These are phyloP conservation scores for Latrodectus hesperus DNA, from an alignment of 2,888 invertebrate species.

Conservation along the genomic window DNA sequence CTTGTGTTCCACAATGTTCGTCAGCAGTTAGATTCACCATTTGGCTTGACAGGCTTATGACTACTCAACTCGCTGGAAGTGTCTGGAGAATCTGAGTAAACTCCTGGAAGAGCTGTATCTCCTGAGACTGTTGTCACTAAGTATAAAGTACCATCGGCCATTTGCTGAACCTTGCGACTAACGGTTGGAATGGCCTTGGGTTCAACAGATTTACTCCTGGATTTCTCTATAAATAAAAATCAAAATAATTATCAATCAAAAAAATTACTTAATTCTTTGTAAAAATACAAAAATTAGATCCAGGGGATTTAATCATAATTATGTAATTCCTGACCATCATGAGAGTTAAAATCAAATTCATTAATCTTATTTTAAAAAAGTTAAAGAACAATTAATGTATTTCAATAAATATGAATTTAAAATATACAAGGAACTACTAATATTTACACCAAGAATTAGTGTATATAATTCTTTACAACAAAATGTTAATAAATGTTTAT, in stretches of 20 bases:
- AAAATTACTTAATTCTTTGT: background rate
- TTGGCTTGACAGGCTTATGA: slow-evolving; percentile 39
- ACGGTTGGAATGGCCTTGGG: slow-evolving; percentile 45
- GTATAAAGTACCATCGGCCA: slow-evolving; percentile 58
- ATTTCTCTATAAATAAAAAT: slow-evolving; percentile 36
- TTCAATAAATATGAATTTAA: too few relatives aligned
- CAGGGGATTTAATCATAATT: too few relatives aligned
- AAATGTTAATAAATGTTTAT: too few relatives aligned
- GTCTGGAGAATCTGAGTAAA: slow-evolving; percentile 62
- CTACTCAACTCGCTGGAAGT: slow-evolving; percentile 49
- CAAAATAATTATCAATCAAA: too few relatives aligned
- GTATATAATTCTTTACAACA: too few relatives aligned
- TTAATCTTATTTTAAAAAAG: too few relatives aligned
- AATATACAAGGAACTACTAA: too few relatives aligned
- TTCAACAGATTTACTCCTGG: slow-evolving; percentile 38
- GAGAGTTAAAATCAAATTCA: too few relatives aligned
- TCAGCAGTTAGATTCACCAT: slow-evolving; percentile 64
- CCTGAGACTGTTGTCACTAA: slow-evolving; percentile 65
- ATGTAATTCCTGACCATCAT: too few relatives aligned
- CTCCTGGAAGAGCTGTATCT: slow-evolving; percentile 50
- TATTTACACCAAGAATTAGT: too few relatives aligned
- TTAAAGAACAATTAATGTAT: too few relatives aligned
- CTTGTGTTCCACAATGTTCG: background rate
- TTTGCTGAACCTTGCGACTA: slow-evolving; percentile 61
- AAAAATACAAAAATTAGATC: too few relatives aligned